Conservation (phyloP, 2,888 invertebrate genomes). For the Ophion slaviceki region DNA sequence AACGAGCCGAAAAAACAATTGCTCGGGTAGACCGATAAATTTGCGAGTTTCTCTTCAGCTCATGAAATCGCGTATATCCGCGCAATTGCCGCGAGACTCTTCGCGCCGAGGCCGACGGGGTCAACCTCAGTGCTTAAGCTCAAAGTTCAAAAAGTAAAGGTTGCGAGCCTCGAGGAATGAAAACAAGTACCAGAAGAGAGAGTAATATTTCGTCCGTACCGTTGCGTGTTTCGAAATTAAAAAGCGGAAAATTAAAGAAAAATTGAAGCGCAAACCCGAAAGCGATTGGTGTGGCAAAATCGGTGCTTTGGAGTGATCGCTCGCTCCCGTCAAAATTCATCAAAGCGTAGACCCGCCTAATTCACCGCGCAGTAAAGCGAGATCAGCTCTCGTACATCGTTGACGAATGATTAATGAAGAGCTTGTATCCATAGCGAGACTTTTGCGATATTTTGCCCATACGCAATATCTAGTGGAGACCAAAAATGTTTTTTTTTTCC, state of each 20-base stretch:
- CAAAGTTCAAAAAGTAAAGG: background rate
- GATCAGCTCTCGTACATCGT: slow-evolving; percentile 30
- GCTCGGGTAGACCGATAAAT: background rate
- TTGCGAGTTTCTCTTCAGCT: background rate
- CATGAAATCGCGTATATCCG: background rate
- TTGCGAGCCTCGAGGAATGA: background rate
- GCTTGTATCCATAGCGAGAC: slow-evolving; percentile 8
- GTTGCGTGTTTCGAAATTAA: background rate
- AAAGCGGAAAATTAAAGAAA: background rate
- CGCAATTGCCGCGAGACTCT: background rate
- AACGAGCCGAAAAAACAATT: background rate
- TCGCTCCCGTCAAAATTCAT: slow-evolving; percentile 12
- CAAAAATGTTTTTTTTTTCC: slow-evolving; percentile 23
- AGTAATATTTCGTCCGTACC: background rate
- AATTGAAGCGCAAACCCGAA: background rate
- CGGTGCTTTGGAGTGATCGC: background rate
- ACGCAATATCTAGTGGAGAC: slow-evolving; percentile 9
- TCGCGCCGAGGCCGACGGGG: background rate
- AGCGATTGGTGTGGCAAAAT: background rate
- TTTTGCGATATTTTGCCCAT: slow-evolving; percentile 26
- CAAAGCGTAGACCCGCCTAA: slow-evolving; percentile 34
- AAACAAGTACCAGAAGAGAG: background rate
- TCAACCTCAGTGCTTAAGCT: background rate
- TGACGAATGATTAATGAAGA: slow-evolving; percentile 49
- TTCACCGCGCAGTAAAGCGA: slow-evolving; percentile 22